Evolutionary conservation across 2,113 vertebrate genomes (phyloP).

Genomic region (Falcunculus frontatus): DNA sequence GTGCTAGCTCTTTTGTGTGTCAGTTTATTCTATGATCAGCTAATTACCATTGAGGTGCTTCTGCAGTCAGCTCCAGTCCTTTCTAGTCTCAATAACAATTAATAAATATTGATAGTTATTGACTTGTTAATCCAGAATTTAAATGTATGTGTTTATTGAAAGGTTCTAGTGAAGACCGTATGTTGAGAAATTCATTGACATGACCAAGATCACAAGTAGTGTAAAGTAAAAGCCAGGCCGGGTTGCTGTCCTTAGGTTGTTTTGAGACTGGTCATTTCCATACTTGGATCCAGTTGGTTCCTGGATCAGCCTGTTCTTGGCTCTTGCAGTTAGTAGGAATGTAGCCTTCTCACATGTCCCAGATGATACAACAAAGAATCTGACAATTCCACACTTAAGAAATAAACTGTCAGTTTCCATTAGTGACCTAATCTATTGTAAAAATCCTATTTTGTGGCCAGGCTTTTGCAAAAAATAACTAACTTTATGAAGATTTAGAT

Average conservation of each 20-base stretch:
- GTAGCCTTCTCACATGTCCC: neutral
- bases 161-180: neutral
- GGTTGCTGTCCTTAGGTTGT: neutral
- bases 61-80: neutral
- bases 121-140: neutral
- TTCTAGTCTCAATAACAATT: neutral
- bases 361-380: neutral
- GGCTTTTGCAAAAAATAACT: neutral
- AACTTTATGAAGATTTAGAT: neutral
- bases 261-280: neutral
- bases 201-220: neutral
- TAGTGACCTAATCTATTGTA: neutral
- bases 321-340: neutral
- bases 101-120: neutral
- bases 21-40: neutral
- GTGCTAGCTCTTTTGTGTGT: neutral
- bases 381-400: neutral
- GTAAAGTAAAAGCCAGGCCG: neutral
- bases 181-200: neutral
- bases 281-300: neutral
- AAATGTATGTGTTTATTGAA: neutral
- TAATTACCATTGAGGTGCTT: neutral
- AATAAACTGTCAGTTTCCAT: neutral
- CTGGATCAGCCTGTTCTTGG: neutral
- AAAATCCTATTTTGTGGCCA: neutral